Evolutionary conservation across 2,113 vertebrate genomes (phyloP), one percentile per base, ranked within the genome.

Genomic region (Sylvilagus bachmani): DNA sequence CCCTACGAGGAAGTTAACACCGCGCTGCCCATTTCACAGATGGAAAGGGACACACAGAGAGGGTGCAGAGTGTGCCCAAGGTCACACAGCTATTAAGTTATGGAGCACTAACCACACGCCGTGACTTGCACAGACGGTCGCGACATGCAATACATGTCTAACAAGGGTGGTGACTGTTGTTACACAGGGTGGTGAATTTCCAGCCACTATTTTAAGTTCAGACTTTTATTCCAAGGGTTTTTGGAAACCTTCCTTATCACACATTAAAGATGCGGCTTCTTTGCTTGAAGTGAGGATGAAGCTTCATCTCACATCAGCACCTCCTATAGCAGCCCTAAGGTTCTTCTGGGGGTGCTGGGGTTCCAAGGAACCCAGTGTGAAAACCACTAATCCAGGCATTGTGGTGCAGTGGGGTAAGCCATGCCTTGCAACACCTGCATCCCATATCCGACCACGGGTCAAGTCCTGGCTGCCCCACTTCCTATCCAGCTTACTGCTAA

Each of bases 241-340:
- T 80, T 24, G 31, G 31, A 86, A 87, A 29, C 22, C 33, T 75
- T 75, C 10, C 2, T 58, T 11, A 27, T 16, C 71, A 70, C 17
- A 21, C 1, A 31, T 84, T 29, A 33, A 78, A 89, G 58, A 27
- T 13, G 10, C 10, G 33, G 8, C 4, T 61, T 71, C 84, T 91
- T 75, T 84, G 33, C 36, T 69, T 89, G 66, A 83, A 67, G 66
- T 25, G 38, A 10, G 36, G 12, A 44, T 71, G 79, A 51, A n/a
- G 36, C 21, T 1, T 25, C 27, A 12, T 36, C 8, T 24, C 24
- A 3, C 7, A 49, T 1, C 4, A 10, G 0, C 14, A 14, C 16
- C 10, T 49, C 6, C 6, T 11, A 31, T 0, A 69, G 61, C 10
- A 71, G 29, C 29, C 71, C 67, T 31, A 49, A 16, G 2, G 29